Percentiles rank a stretch among this genome's conserved stretches.
phyloP scores from a whole-genome alignment of 37 sponge, comb jelly and placozoan genomes.

The Spongia lamella region DNA sequence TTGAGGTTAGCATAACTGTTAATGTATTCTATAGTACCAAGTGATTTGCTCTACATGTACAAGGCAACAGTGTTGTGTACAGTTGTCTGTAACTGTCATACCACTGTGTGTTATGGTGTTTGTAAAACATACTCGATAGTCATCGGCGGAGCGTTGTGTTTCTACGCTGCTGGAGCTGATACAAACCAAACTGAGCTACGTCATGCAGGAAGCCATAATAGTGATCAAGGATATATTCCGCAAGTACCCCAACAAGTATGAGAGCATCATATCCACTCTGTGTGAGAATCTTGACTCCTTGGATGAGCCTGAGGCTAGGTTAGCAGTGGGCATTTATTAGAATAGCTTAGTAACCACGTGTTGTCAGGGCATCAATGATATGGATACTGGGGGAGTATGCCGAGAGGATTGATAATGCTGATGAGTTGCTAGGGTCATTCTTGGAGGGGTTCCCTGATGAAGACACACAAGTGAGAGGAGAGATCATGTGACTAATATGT shows the following conservation, averaged over 20 bases:
- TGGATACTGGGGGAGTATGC: constrained; percentile 99
- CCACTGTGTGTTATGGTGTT: not conserved
- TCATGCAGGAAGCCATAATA: constrained; percentile 96
- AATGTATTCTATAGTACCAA: no score
- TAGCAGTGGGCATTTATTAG: not conserved
- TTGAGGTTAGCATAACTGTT: constrained; percentile 63
- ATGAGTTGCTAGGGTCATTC: constrained; percentile 86
- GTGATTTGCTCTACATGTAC: no score
- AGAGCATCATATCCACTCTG: constrained; percentile 94
- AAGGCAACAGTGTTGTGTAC: not conserved
- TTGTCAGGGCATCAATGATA: constrained; percentile 93
- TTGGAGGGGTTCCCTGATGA: constrained; percentile 94
- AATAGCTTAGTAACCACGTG: not conserved
- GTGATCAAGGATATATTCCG: constrained; percentile 98
- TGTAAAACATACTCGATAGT: constrained; percentile 1
- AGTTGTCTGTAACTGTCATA: not conserved
- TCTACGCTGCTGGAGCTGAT: constrained; percentile 93
- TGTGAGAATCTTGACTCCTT: constrained; percentile 98
- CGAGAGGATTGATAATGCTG: constrained; percentile 94
- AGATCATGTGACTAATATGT: not conserved
- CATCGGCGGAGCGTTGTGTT: constrained; percentile 91
- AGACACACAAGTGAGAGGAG: constrained; percentile 74
- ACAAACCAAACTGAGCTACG: constrained; percentile 98
- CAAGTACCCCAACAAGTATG: constrained; percentile 98
- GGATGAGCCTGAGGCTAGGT: constrained; percentile 98